A percentile compares a stretch with the other conserved stretches of the same genome.
phyloP scores from a whole-genome alignment of 2,888 invertebrate species.

The Drosophila anomelani region DNA sequence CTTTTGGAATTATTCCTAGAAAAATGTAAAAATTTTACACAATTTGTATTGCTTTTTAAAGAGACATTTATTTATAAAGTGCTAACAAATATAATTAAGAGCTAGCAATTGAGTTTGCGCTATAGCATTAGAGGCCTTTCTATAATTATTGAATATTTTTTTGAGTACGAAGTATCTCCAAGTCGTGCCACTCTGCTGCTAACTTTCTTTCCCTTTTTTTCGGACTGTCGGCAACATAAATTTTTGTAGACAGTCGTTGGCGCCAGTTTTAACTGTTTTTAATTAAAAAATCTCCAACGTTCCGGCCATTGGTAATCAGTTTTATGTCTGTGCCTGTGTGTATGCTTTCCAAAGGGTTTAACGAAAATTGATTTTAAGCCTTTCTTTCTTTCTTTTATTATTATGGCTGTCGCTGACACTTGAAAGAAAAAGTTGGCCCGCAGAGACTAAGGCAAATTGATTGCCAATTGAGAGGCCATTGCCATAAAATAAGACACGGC shows the following conservation, averaged over 20 bases:
- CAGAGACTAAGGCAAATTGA: slow-evolving; percentile 67
- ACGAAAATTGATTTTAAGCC: slow-evolving; percentile 63
- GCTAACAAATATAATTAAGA: no score
- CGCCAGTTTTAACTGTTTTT: slow-evolving; percentile 69
- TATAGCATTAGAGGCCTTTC: no score
- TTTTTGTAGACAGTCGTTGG: slow-evolving; percentile 64
- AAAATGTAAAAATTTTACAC: no score
- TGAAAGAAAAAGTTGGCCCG: slow-evolving; percentile 54
- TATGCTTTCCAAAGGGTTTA: slow-evolving; percentile 33
- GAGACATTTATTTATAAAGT: no score
- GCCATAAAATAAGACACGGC: slow-evolving; percentile 38
- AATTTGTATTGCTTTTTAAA: no score
- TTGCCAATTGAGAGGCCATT: slow-evolving; percentile 66
- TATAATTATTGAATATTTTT: no score
- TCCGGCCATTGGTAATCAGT: slow-evolving; percentile 48
- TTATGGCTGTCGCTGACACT: slow-evolving; percentile 62
- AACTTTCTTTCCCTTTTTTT: background rate
- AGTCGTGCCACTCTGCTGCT: background rate
- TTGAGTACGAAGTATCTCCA: background rate
- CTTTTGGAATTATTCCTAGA: no score
- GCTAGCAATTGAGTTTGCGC: no score
- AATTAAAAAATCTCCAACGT: slow-evolving; percentile 63
- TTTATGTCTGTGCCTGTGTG: slow-evolving; percentile 13
- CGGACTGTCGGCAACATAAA: slow-evolving; percentile 56
- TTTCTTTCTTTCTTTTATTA: slow-evolving; percentile 28